Conservation (phyloP, 2,113 vertebrate genomes). For the Melanocharis versteri region DNA sequence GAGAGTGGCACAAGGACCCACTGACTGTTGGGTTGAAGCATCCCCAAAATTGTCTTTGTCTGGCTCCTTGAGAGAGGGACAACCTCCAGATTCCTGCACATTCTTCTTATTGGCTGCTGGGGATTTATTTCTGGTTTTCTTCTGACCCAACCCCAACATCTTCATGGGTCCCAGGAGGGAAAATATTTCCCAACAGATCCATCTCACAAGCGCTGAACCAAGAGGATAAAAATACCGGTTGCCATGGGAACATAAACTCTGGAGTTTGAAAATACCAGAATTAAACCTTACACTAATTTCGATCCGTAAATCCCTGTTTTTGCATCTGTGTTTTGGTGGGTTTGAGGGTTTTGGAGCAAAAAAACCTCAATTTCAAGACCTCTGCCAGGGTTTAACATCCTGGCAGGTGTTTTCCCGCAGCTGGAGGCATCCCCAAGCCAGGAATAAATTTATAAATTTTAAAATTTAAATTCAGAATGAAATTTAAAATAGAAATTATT, state of each 20-base stretch:
- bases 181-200: not conserved
- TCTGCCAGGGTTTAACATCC: not conserved
- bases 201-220: not conserved
- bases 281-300: conserved; percentile 5
- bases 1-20: not conserved
- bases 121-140: not conserved
- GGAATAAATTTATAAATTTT: not conserved
- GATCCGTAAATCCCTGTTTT: not conserved
- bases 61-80: not conserved
- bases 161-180: not conserved
- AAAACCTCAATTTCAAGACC: not conserved
- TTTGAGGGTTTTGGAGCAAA: not conserved
- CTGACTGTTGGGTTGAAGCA: rapidly evolving
- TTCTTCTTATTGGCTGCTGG: not conserved
- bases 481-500: not conserved
- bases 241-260: conserved; percentile 45
- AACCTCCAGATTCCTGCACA: not conserved
- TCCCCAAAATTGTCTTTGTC: not conserved
- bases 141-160: not conserved
- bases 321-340: not conserved
- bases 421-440: not conserved
- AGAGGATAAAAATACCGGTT: conserved; percentile 56
- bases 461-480: not conserved
- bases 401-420: not conserved
- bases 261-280: conserved; percentile 6